Evolutionary conservation across 2,888 invertebrate genomes (phyloP).

Genomic region (Drosophila aldrichi): DNA sequence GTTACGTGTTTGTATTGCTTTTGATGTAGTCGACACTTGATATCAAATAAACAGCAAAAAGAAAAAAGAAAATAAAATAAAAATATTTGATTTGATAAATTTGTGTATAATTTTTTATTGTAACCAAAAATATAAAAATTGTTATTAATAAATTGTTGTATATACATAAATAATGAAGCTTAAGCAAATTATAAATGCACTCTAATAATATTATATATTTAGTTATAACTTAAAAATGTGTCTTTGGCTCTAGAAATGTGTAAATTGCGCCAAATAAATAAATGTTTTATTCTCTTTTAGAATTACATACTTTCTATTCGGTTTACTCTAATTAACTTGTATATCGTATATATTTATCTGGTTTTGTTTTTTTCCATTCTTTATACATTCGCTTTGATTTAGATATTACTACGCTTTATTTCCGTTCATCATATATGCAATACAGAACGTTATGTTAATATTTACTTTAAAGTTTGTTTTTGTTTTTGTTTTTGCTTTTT

Average conservation of each 20-base stretch:
- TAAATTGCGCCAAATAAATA: slow-evolving; percentile 34
- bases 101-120: slow-evolving; percentile 27
- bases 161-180: slow-evolving; percentile 41
- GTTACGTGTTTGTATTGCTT: slow-evolving; percentile 66
- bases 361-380: slow-evolving; percentile 38
- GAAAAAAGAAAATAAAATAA: neutral
- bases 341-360: slow-evolving; percentile 16
- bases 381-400: slow-evolving; percentile 74
- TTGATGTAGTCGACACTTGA: slow-evolving; percentile 57
- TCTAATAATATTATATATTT: slow-evolving; percentile 23
- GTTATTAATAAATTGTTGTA: slow-evolving; percentile 23
- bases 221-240: slow-evolving; percentile 45
- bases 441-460: slow-evolving; percentile 46
- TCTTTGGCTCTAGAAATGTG: slow-evolving; percentile 66
- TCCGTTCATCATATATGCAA: slow-evolving; percentile 54
- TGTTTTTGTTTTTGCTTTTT: slow-evolving; percentile 21
- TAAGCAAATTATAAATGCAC: slow-evolving; percentile 32
- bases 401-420: slow-evolving; percentile 79
- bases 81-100: neutral
- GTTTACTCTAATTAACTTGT: slow-evolving; percentile 38
- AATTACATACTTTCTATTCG: slow-evolving; percentile 26
- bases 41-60: slow-evolving; percentile 1
- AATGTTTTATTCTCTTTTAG: slow-evolving; percentile 8
- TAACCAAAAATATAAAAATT: slow-evolving; percentile 36
- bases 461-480: slow-evolving; percentile 29